These are phyloP conservation scores for Perca flavescens DNA, from an alignment of 2,113 vertebrate species.

Conservation along the genomic window DNA sequence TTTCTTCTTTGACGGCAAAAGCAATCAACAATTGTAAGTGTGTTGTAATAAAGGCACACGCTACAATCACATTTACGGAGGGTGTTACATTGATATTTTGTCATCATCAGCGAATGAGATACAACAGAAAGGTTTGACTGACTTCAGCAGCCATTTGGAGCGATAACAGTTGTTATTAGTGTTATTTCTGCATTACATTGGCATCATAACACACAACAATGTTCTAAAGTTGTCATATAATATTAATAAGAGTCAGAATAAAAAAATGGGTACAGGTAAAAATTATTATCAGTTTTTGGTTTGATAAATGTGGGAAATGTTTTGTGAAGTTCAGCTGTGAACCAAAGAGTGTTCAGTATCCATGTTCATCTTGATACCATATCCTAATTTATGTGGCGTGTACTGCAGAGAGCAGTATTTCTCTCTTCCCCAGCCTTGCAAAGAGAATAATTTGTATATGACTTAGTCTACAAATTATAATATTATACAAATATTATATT, in stretches of 20 bases:
- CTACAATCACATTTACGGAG: background rate
- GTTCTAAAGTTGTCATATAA: background rate
- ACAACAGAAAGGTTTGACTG: background rate
- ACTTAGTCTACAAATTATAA: no score
- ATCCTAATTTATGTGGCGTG: no score
- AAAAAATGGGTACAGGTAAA: no score
- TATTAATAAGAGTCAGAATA: no score
- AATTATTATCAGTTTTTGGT: background rate
- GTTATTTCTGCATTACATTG: constrained; percentile 2
- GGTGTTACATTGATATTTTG: background rate
- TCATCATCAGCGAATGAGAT: background rate
- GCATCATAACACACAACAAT: background rate
- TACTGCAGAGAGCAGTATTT: no score
- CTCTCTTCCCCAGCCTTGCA: no score
- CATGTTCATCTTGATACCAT: no score
- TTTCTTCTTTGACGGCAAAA: constrained; percentile 41
- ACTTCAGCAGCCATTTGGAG: background rate
- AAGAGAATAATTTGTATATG: no score
- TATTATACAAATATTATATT: no score
- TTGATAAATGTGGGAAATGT: background rate
- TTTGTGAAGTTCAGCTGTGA: background rate
- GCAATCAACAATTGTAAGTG: constrained; percentile 24
- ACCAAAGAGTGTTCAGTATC: background rate
- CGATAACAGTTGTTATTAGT: background rate
- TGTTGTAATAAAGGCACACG: constrained; percentile 11